Evolutionary conservation across 2,888 invertebrate genomes (phyloP).

Genomic region (Parasteatoda lunata): DNA sequence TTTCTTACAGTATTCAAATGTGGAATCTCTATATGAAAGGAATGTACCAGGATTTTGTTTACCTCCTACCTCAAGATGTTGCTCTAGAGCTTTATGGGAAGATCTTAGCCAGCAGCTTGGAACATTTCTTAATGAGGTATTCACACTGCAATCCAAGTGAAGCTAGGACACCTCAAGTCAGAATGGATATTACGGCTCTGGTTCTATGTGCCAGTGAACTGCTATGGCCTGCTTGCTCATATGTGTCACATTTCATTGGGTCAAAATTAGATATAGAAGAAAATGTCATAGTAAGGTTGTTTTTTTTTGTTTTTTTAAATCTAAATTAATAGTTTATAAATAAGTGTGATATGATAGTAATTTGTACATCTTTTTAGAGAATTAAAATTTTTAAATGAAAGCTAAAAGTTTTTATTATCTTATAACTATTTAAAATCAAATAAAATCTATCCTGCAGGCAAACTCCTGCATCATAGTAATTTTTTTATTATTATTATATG

Average conservation of each 20-base stretch:
- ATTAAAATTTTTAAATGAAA: too few relatives aligned
- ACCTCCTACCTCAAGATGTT: conserved; percentile 46
- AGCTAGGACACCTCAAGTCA: conserved; percentile 40
- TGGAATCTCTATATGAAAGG: conserved; percentile 59
- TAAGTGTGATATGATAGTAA: too few relatives aligned
- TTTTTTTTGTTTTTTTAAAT: not conserved
- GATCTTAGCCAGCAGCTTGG: conserved; percentile 37
- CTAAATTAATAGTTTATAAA: too few relatives aligned
- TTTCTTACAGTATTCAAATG: conserved; percentile 53
- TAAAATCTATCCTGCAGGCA: too few relatives aligned
- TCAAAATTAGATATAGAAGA: conserved; percentile 36
- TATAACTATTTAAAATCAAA: too few relatives aligned
- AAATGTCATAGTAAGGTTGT: conserved; percentile 23
- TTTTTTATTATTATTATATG: too few relatives aligned
- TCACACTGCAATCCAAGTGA: conserved; percentile 41
- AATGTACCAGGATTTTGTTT: conserved; percentile 38
- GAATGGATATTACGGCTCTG: conserved; percentile 27
- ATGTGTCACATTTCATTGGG: conserved; percentile 25
- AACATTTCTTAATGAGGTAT: conserved; percentile 48
- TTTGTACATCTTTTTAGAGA: too few relatives aligned
- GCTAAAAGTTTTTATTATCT: too few relatives aligned
- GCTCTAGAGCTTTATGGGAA: conserved; percentile 40
- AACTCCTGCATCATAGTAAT: too few relatives aligned
- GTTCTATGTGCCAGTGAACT: conserved; percentile 50
- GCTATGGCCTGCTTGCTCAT: conserved; percentile 50